Base-by-base conservation (phyloP, 1,140 invertebrate species). In the Lysiphlebus fabarum region DNA sequence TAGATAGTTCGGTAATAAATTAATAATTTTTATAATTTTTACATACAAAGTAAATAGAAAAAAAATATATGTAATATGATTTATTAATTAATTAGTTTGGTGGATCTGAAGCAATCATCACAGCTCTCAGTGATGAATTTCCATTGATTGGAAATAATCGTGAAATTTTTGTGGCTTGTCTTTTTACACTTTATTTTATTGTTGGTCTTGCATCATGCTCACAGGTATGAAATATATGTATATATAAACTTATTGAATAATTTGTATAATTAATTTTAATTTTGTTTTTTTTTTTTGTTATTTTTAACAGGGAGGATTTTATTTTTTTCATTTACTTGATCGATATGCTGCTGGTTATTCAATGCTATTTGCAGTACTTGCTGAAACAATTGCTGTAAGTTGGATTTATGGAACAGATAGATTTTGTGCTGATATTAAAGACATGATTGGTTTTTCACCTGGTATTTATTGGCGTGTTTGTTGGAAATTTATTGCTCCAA, bases 21-120 rank as follows among this genome's bases (percentile, higher is more conserved):
- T 4, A 81, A 83, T 44, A 43, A 34, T 37, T 36, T 12, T 47
- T n/a, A n/a, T n/a, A n/a, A n/a, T n/a, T n/a, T n/a, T n/a, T n/a
- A n/a, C n/a, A n/a, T n/a, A n/a, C n/a, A n/a, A n/a, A n/a, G n/a
- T n/a, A n/a, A n/a, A n/a, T n/a, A n/a, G n/a, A n/a, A n/a, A n/a
- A n/a, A n/a, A n/a, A n/a, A n/a, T n/a, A n/a, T n/a, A n/a, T n/a
- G n/a, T n/a, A n/a, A n/a, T n/a, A n/a, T n/a, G n/a, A n/a, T n/a
- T n/a, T n/a, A n/a, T n/a, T n/a, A n/a, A 36, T 61, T 60, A 58
- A 58, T 6, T 44, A 98, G 95, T 99, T 99, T 79, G 96, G 96
- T n/a, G 96, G 96, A 17, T 98, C 95, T 0, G 96, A 98, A 81
- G 96, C 96, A 1, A 96, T 99, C 51, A 97, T 99, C 66, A 99